phyloP scores from a whole-genome alignment of 2,797 vertebrate genomes.

The Emys orbicularis region DNA sequence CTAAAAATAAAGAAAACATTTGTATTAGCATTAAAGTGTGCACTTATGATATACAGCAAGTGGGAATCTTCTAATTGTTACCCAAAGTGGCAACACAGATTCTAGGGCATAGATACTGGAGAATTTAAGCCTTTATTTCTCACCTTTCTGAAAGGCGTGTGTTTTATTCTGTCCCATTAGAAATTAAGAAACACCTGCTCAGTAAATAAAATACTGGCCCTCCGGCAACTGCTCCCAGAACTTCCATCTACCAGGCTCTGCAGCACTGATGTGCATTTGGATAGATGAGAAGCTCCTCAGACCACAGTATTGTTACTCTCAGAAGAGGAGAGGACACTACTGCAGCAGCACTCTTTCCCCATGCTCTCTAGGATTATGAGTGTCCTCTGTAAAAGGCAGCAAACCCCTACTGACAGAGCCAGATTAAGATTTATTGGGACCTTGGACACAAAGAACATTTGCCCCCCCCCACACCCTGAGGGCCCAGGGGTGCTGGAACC shows the following conservation, averaged over 20 bases:
- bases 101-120: neutral
- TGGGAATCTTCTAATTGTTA: rapidly evolving
- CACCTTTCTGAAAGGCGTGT: neutral
- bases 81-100: neutral
- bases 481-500: too few species aligned
- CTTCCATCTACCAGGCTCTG: neutral
- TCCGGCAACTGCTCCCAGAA: neutral
- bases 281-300: neutral
- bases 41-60: neutral
- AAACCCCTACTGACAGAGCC: neutral
- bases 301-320: neutral
- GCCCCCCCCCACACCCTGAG: too few species aligned
- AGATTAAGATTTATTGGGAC: too few species aligned
- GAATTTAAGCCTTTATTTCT: neutral
- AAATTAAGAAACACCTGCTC: neutral
- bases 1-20: constrained; percentile 76
- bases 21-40: neutral
- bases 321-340: neutral
- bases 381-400: neutral
- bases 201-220: neutral
- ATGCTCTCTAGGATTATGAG: neutral
- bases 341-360: neutral
- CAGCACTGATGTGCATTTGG: neutral
- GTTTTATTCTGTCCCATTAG: neutral
- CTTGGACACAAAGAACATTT: too few species aligned